Evolutionary conservation across 2,888 invertebrate species (phyloP).

Genomic region (Cotesia congregata): DNA sequence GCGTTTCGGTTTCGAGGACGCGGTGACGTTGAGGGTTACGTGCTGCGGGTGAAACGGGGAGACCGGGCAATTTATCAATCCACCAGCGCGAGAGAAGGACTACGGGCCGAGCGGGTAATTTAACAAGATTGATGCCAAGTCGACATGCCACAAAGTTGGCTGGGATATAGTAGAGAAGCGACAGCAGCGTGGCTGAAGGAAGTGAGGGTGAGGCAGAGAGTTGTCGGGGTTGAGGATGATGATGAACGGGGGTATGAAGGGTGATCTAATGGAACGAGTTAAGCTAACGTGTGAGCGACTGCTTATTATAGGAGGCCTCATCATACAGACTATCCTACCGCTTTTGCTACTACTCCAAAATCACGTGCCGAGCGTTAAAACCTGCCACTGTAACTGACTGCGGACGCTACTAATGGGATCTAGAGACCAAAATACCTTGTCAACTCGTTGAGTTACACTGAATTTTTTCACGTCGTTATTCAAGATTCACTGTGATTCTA

Average conservation of each 20-base stretch:
- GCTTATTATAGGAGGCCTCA: constrained; percentile 64
- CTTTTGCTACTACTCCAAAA: constrained; percentile 50
- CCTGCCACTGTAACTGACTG: constrained; percentile 31
- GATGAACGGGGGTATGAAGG: constrained; percentile 47
- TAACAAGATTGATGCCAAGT: constrained; percentile 69
- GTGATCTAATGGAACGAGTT: constrained; percentile 43
- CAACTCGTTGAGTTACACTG: constrained; percentile 29
- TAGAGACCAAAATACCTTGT: constrained; percentile 24
- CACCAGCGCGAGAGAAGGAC: constrained; percentile 57
- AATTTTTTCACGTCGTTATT: neutral
- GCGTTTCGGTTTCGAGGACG: constrained; percentile 59
- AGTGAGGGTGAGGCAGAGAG: constrained; percentile 30
- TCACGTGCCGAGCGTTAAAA: constrained; percentile 55
- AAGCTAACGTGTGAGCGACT: constrained; percentile 62
- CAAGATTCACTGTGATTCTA: neutral
- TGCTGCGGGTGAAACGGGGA: constrained; percentile 52
- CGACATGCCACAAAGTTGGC: constrained; percentile 64
- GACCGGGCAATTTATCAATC: constrained; percentile 69
- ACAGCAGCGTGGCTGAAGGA: constrained; percentile 38
- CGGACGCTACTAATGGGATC: constrained; percentile 44
- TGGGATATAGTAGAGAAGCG: constrained; percentile 30
- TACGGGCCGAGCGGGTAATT: constrained; percentile 68
- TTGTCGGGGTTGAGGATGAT: constrained; percentile 36
- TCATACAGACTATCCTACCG: constrained; percentile 52
- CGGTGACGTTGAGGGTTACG: constrained; percentile 59